Evolutionary conservation across 2,888 invertebrate species (phyloP), one percentile per base, ranked within the genome.

Genomic region (Agonopterix alstromeriana): DNA sequence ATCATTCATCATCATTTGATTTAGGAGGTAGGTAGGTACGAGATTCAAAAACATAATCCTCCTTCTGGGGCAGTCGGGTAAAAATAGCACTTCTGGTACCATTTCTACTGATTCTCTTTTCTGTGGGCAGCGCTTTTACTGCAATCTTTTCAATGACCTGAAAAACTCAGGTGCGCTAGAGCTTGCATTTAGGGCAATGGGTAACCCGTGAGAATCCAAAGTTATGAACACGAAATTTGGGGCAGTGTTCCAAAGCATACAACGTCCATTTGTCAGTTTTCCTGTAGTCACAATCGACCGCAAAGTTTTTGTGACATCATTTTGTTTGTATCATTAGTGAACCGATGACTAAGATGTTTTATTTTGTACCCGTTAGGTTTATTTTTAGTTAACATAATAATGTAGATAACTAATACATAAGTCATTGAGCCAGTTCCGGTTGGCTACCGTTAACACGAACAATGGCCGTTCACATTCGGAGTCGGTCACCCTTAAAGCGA

Each of bases 401-500:
- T 38, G 38, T 38, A n/a, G 38, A n/a, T 38, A n/a, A 38, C n/a
- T 43, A 46, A 46, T n/a, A n/a, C n/a, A n/a, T 46, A 53, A 55
- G 57, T 60, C 60, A 67, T 60, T 62, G 63, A 61, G 55, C 60
- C 53, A 61, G 59, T 66, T 67, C 55, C 56, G 59, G 64, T 59
- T 55, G 62, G 59, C 56, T 58, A 60, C 62, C 58, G 60, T 60
- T 59, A 60, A 48, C 49, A 45, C 52, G 58, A 65, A 65, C 67
- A 66, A 65, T 65, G 61, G 53, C 52, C 48, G 59, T 60, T 59
- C 63, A 69, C 62, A 65, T 65, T 65, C 52, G 58, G 58, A 64
- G 62, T 69, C 68, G 62, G 67, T 70, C 67, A 74, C 63, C 65
- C 65, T 59, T 60, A 67, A 66, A 66, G 60, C 63, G 58, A 58